Evolutionary conservation across 2,797 vertebrate species (phyloP).

Genomic region (Odontamblyopus lacepedii): DNA sequence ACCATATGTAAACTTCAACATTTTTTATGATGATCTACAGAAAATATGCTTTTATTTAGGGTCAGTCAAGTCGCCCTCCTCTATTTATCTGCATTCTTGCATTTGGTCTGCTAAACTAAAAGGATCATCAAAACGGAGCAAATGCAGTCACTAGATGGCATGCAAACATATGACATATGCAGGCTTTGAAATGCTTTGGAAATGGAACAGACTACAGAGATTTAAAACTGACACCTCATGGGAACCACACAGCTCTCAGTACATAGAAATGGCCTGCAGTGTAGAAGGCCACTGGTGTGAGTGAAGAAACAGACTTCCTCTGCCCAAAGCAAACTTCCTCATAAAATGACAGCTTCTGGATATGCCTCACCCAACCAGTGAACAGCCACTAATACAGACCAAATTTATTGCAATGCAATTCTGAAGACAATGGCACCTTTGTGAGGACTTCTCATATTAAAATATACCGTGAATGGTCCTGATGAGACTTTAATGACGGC

Average conservation of each 20-base stretch:
- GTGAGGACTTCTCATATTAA: conserved; percentile 33
- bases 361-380: conserved; percentile 9
- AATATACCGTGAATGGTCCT: conserved; percentile 41
- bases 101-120: conserved; percentile 14
- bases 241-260: conserved; percentile 15
- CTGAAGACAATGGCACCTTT: conserved; percentile 51
- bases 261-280: conserved; percentile 36
- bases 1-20: conserved; percentile 12
- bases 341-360: conserved; percentile 16
- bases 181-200: conserved; percentile 3
- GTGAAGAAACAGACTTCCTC: conserved; percentile 41
- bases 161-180: background rate
- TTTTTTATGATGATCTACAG: conserved; percentile 9
- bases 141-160: conserved; percentile 37
- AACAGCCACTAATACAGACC: conserved; percentile 19
- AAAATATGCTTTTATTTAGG: conserved; percentile 9
- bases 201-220: conserved; percentile 17
- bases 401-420: conserved; percentile 13
- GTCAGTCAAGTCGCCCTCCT: conserved; percentile 18
- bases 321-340: conserved; percentile 17
- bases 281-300: conserved; percentile 32
- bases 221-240: conserved; percentile 30
- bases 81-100: conserved; percentile 46
- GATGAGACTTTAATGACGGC: conserved; percentile 57
- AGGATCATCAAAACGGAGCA: conserved; percentile 29